These are phyloP conservation scores for Xiphophorus birchmanni DNA, from an alignment of 2,797 vertebrate genomes.

Conservation along the genomic window DNA sequence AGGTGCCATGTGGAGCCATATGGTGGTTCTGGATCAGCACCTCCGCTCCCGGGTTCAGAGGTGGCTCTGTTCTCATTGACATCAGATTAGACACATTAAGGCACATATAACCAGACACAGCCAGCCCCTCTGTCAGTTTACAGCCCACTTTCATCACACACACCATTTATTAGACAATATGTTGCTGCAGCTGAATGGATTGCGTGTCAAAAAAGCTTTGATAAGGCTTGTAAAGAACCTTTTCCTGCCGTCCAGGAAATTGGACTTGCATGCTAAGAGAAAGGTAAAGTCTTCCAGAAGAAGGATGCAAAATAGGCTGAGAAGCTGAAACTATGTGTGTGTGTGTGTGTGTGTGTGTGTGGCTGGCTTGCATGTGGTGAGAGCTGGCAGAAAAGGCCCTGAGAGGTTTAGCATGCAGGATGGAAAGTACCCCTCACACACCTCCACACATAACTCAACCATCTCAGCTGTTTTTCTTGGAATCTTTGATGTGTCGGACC, in stretches of 20 bases:
- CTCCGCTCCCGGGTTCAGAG: conserved; percentile 60
- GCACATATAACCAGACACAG: conserved; percentile 41
- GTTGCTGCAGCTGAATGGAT: neutral
- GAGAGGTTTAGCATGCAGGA: conserved; percentile 58
- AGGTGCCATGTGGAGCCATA: conserved; percentile 58
- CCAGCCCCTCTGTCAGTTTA: conserved; percentile 10
- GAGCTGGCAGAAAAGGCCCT: conserved; percentile 56
- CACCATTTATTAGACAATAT: conserved; percentile 17
- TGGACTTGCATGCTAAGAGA: conserved; percentile 36
- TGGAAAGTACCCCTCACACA: conserved; percentile 56
- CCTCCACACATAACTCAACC: conserved; percentile 62
- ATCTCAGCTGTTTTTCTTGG: conserved; percentile 26
- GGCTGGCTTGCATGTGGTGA: conserved; percentile 25
- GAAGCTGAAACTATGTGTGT: conserved; percentile 26
- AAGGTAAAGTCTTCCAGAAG: conserved; percentile 38
- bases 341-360: conserved; percentile 8
- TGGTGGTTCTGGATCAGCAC: conserved; percentile 64
- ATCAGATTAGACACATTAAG: conserved; percentile 67
- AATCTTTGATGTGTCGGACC: conserved; percentile 66
- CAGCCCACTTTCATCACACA: conserved; percentile 30
- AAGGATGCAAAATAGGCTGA: conserved; percentile 42
- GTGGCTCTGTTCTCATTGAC: conserved; percentile 59
- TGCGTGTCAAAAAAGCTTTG: conserved; percentile 14
- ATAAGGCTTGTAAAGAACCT: conserved; percentile 17
- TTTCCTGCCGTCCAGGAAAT: conserved; percentile 40